A percentile compares a stretch with the other conserved stretches of the same genome.
These are phyloP conservation scores for Pomatorhinus ruficollis DNA, from an alignment of 2,113 vertebrate species.

Conservation along the genomic window DNA sequence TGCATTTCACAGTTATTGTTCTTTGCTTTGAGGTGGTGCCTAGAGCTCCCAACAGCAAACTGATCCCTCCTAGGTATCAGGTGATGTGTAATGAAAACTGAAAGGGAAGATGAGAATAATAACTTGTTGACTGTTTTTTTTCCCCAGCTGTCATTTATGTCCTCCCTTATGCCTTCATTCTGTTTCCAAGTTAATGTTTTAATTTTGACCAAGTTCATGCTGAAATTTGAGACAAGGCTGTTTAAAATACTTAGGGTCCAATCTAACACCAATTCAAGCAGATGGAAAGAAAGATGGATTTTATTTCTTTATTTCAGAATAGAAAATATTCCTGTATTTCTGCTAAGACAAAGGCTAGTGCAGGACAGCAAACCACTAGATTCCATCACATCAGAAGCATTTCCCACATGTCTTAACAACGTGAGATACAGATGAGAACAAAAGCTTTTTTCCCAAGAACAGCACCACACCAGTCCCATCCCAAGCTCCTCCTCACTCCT, in stretches of 20 bases:
- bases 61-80: background rate
- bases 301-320: background rate
- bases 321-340: background rate
- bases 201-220: background rate
- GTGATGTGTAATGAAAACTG: background rate
- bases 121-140: background rate
- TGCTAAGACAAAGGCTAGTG: background rate
- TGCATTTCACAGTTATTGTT: background rate
- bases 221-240: background rate
- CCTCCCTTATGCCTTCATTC: background rate
- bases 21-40: background rate
- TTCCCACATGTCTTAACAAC: background rate
- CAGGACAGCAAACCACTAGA: background rate
- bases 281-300: background rate
- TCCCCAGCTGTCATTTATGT: background rate
- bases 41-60: background rate
- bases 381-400: background rate
- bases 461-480: background rate
- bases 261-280: background rate
- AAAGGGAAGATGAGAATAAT: background rate
- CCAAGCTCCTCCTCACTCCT: background rate
- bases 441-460: conserved; percentile 10
- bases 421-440: background rate
- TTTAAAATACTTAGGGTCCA: background rate
- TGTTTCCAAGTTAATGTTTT: background rate